phyloP scores from a whole-genome alignment of 2,888 invertebrate genomes.

The Andrena bucephala region DNA sequence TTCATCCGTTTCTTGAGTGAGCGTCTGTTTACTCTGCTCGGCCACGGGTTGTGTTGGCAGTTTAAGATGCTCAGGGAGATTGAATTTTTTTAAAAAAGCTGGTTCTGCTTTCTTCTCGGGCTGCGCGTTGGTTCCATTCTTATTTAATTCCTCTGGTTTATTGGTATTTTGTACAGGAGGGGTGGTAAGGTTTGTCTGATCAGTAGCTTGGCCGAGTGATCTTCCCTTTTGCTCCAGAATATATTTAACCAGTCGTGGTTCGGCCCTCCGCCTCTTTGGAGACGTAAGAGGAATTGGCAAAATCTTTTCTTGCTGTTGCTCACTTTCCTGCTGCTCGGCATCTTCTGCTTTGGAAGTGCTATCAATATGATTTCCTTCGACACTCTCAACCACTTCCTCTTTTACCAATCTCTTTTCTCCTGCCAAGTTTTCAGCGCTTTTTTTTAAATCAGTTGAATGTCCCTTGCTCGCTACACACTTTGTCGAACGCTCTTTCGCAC shows the following conservation, averaged over 20 bases:
- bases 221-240: background rate
- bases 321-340: background rate
- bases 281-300: background rate
- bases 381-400: background rate
- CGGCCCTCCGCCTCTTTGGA: background rate
- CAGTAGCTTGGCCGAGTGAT: background rate
- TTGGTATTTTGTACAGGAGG: background rate
- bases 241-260: conserved; percentile 1
- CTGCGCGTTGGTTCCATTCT: background rate
- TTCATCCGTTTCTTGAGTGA: background rate
- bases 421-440: too few species aligned
- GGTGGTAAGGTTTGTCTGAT: background rate
- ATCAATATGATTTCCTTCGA: background rate
- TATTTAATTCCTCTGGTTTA: background rate
- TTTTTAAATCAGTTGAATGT: background rate
- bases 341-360: background rate
- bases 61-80: background rate
- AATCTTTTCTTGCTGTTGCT: background rate
- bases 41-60: background rate
- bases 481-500: background rate
- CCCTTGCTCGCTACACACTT: background rate
- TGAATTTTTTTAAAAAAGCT: conserved; percentile 26
- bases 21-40: background rate
- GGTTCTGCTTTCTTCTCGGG: background rate
- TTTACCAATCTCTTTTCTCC: background rate